Percentiles rank a stretch among this genome's conserved stretches.
Evolutionary conservation across 2,888 invertebrate genomes (phyloP).

Genomic region (Hirtodrosophila histrioides): DNA sequence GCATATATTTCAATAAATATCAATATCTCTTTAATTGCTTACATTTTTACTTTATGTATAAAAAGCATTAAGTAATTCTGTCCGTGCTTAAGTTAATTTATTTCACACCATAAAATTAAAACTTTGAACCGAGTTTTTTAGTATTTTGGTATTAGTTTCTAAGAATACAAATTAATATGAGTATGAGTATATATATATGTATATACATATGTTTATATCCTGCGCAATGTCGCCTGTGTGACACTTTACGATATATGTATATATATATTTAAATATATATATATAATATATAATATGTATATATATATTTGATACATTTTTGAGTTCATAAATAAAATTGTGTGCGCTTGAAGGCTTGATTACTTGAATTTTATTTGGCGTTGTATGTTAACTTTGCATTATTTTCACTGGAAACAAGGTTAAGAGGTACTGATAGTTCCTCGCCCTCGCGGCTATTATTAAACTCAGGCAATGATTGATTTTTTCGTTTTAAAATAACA

Average conservation of each 20-base stretch:
- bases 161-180: conserved; percentile 67
- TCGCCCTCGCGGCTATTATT: conserved; percentile 64
- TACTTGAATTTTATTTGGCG: conserved; percentile 73
- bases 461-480: conserved; percentile 64
- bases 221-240: conserved; percentile 17
- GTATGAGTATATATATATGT: conserved; percentile 54
- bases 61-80: conserved; percentile 76
- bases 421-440: conserved; percentile 75
- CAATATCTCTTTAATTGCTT: conserved; percentile 64
- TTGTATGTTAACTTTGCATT: conserved; percentile 78
- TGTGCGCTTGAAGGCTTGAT: conserved; percentile 60
- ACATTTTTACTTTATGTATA: conserved; percentile 53
- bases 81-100: conserved; percentile 71
- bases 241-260: conserved; percentile 30
- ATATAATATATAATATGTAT: not conserved
- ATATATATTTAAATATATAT: conserved; percentile 5
- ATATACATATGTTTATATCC: conserved; percentile 49
- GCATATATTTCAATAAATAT: conserved; percentile 73
- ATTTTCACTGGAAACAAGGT: conserved; percentile 80
- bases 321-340: conserved; percentile 66
- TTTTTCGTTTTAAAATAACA: conserved; percentile 65
- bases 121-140: conserved; percentile 53
- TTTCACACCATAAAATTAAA: conserved; percentile 69
- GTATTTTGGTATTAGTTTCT: conserved; percentile 79
- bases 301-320: conserved; percentile 9